Percentiles rank a stretch among this genome's conserved stretches.
Evolutionary conservation across 1,140 invertebrate species (phyloP).

Genomic region (Calephelis nemesis): DNA sequence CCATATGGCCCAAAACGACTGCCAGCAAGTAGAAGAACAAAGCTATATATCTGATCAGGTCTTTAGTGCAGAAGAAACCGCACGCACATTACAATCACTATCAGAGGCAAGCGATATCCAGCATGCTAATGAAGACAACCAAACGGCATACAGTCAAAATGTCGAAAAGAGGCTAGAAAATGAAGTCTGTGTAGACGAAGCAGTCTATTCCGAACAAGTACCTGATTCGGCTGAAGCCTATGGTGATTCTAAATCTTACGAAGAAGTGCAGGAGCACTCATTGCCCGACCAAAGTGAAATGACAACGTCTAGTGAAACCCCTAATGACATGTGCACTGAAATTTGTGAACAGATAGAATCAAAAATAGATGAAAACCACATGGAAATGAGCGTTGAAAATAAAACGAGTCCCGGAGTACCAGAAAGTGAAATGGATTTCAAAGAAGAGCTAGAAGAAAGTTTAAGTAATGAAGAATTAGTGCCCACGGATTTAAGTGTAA

Average conservation of each 20-base stretch:
- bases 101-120: conserved; percentile 41
- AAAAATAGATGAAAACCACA: conserved; percentile 25
- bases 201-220: conserved; percentile 55
- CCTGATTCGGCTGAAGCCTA: conserved; percentile 54
- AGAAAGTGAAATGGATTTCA: conserved; percentile 29
- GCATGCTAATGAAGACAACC: conserved; percentile 44
- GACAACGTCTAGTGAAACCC: conserved; percentile 38
- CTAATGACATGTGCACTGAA: conserved; percentile 26
- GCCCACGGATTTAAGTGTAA: conserved; percentile 76
- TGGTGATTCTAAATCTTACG: conserved; percentile 39
- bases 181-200: conserved; percentile 39
- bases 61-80: conserved; percentile 43
- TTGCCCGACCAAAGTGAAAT: conserved; percentile 60
- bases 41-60: conserved; percentile 54
- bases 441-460: conserved; percentile 39
- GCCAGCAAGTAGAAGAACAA: conserved; percentile 41
- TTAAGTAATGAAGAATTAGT: conserved; percentile 53
- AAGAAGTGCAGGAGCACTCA: conserved; percentile 40
- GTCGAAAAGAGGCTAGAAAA: conserved; percentile 56
- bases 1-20: conserved; percentile 51
- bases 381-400: conserved; percentile 28
- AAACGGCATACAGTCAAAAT: conserved; percentile 50
- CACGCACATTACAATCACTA: conserved; percentile 46
- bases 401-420: conserved; percentile 30
- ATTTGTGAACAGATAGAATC: conserved; percentile 23